Conservation (phyloP, 2,113 vertebrate genomes). For the Labeo rohita region DNA sequence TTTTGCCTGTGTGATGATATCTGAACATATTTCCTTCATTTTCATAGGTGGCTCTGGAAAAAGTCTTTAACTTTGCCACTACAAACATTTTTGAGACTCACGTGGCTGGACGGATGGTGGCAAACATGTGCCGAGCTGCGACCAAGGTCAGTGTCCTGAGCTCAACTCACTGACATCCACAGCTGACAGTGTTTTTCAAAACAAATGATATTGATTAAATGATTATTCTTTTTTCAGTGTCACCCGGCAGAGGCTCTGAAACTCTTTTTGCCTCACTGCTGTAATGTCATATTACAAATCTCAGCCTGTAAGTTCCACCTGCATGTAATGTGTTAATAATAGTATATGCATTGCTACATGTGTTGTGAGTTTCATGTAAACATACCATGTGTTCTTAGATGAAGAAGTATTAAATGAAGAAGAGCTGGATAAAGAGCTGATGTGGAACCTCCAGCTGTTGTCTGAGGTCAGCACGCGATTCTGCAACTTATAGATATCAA, state of each 20-base stretch:
- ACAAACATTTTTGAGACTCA: slow-evolving; percentile 98
- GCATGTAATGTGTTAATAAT: not conserved
- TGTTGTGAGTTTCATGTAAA: slow-evolving; percentile 27
- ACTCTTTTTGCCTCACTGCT: slow-evolving; percentile 94
- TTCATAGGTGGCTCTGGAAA: slow-evolving; percentile 89
- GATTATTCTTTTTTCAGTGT: slow-evolving; percentile 79
- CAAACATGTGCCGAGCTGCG: slow-evolving; percentile 95
- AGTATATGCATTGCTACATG: slow-evolving; percentile 1
- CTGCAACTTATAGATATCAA: not conserved
- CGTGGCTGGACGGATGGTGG: slow-evolving; percentile 95
- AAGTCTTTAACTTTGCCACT: slow-evolving; percentile 94
- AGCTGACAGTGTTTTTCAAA: not conserved
- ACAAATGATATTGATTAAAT: not conserved
- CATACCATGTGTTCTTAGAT: slow-evolving; percentile 75
- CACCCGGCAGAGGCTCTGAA: slow-evolving; percentile 91
- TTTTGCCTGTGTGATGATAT: not conserved
- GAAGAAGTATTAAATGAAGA: slow-evolving; percentile 93
- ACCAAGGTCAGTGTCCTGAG: slow-evolving; percentile 82
- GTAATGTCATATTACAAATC: slow-evolving; percentile 89
- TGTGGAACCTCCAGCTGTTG: slow-evolving; percentile 96
- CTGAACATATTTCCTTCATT: slow-evolving; percentile 32
- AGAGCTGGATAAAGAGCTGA: slow-evolving; percentile 94
- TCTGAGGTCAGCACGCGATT: slow-evolving; percentile 85
- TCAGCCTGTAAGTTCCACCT: slow-evolving; percentile 88
- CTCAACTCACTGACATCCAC: not conserved